phyloP scores from a whole-genome alignment of 2,888 invertebrate genomes.

The Phortica okadai region DNA sequence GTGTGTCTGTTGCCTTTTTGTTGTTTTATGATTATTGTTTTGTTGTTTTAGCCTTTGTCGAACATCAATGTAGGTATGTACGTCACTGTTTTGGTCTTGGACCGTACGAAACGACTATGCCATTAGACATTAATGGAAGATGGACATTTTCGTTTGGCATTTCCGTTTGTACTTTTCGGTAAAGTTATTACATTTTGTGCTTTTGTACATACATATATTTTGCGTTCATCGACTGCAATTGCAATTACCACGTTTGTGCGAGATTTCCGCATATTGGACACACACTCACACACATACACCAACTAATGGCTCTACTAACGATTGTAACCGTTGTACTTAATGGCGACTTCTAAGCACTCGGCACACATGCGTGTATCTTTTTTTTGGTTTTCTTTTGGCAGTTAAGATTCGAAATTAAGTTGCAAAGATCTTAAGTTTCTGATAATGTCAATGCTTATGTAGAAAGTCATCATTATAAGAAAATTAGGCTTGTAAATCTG shows the following conservation, averaged over 20 bases:
- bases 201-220: constrained; percentile 52
- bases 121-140: constrained; percentile 65
- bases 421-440: constrained; percentile 16
- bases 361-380: constrained; percentile 52
- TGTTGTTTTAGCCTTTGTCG: constrained; percentile 46
- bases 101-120: constrained; percentile 24
- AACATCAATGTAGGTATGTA: no score
- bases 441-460: neutral
- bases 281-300: constrained; percentile 33
- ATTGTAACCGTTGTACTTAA: constrained; percentile 66
- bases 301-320: constrained; percentile 69
- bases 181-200: constrained; percentile 61
- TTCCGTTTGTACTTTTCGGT: constrained; percentile 42
- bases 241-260: constrained; percentile 52
- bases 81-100: neutral
- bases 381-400: constrained; percentile 47
- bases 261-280: constrained; percentile 62
- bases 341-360: constrained; percentile 50
- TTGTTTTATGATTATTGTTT: constrained; percentile 67
- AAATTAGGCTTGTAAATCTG: no score
- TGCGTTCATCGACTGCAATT: constrained; percentile 57
- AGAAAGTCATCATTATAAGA: no score
- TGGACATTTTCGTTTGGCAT: constrained; percentile 53
- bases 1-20: constrained; percentile 51
- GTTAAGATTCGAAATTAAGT: neutral